Conservation (phyloP, 2,113 vertebrate species). For the Etheostoma spectabile region DNA sequence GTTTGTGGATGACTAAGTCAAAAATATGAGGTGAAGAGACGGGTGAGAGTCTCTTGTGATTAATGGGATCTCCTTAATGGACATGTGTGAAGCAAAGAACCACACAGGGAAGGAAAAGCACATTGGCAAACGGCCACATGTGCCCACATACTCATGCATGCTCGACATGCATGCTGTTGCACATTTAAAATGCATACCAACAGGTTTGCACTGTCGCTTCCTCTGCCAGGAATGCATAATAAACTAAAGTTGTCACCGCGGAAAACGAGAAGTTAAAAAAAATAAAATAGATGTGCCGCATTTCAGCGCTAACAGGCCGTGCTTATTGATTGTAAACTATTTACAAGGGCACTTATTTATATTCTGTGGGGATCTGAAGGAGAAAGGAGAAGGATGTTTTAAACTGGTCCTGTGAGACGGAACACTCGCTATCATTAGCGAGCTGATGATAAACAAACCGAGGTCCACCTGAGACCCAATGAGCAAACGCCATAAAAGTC, state of each 20-base stretch:
- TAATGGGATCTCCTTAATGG: conserved; percentile 70
- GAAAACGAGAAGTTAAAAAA: not conserved
- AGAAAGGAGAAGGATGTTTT: conserved; percentile 55
- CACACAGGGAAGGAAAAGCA: conserved; percentile 20
- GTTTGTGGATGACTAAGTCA: conserved; percentile 65
- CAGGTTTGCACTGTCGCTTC: conserved; percentile 30
- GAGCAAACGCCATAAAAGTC: conserved; percentile 20
- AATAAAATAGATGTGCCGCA: conserved; percentile 2
- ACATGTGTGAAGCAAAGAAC: conserved; percentile 25
- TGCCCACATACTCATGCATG: not conserved
- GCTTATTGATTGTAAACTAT: conserved; percentile 53
- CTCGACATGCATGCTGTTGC: conserved; percentile 6
- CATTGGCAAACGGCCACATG: not conserved
- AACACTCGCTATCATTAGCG: conserved; percentile 2
- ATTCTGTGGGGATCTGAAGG: conserved; percentile 62
- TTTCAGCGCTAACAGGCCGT: conserved; percentile 22
- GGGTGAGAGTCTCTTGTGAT: conserved; percentile 55
- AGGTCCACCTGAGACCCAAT: conserved; percentile 10
- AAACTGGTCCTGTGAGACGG: conserved; percentile 38
- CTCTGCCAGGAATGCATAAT: conserved; percentile 51
- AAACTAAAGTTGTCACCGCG: conserved; percentile 31
- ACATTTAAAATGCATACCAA: conserved; percentile 32
- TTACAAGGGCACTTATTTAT: conserved; percentile 63
- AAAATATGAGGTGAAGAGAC: conserved; percentile 59
- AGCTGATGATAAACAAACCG: conserved; percentile 38